Base-by-base conservation (phyloP, 2,888 invertebrate genomes). In the Caenorhabditis sinica region DNA sequence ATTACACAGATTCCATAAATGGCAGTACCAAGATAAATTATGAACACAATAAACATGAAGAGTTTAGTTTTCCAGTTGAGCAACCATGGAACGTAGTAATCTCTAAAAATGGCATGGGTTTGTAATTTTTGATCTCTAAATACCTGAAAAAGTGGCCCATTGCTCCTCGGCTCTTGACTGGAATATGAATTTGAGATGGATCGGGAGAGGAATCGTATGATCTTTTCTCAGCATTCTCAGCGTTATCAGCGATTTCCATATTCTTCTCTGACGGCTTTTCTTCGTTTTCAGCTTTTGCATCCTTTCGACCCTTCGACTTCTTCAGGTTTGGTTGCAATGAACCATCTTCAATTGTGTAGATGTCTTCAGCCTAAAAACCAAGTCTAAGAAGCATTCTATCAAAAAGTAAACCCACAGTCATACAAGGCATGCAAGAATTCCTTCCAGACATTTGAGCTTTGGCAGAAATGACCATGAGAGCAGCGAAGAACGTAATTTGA, bases 401-500 rank as follows among this genome's bases (percentile, higher is more conserved):
- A 17, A 17, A 13, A 9, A 25, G 40, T 9, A 8, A 58, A 73
- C 75, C 30, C 33, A 75, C 79, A 1, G 71, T 75, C 15, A 91
- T 43, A 72, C 91, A 89, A 2, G 90, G 90, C 43, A 91, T 66
- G 68, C 86, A 89, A 15, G 90, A 88, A 80, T 91, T 91, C 58
- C 96, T 94, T 93, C 97, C 97, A 89, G 95, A 95, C 92, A 96
- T 95, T 93, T 97, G 97, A 91, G 96, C 95, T 93, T 96, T 96
- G 43, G 97, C 97, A 40, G 96, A 96, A 87, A 97, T 95, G 13
- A 97, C 97, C 92, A 97, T 95, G 92, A 97, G 96, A 15, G 96
- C 96, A 60, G 96, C 95, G 93, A 97, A 97, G 94, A 97, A 97
- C 28, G 97, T 97, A 81, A 97, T 90, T 93, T 97, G 97, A 95